Percentiles rank a stretch among this genome's conserved stretches.
Evolutionary conservation across 2,888 invertebrate species (phyloP).

Genomic region (Eilema sororculum): DNA sequence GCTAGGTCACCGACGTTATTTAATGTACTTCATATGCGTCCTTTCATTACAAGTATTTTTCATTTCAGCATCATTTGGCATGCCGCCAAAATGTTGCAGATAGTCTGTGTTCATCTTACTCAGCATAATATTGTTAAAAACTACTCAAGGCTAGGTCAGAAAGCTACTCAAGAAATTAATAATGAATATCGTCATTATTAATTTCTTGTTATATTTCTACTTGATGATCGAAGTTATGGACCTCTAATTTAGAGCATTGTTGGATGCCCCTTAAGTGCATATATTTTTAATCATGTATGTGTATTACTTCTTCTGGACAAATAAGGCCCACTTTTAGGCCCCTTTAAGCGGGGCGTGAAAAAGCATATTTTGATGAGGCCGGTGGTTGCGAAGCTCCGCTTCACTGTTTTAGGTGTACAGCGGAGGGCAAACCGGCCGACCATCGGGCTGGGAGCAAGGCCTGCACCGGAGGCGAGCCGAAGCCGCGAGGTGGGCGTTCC

Average conservation of each 20-base stretch:
- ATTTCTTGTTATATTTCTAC: conserved; percentile 11
- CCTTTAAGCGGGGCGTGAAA: too few species aligned
- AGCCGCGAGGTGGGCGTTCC: too few species aligned
- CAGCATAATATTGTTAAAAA: conserved; percentile 42
- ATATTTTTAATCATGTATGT: too few species aligned
- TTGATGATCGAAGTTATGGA: background rate
- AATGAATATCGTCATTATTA: conserved; percentile 26
- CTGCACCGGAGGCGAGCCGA: too few species aligned
- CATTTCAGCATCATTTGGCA: conserved; percentile 49
- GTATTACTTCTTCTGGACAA: too few species aligned
- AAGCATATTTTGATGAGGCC: too few species aligned
- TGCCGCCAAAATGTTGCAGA: conserved; percentile 42
- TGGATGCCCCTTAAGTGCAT: background rate
- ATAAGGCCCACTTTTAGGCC: too few species aligned
- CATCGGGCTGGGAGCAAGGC: too few species aligned
- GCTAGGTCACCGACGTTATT: conserved; percentile 26
- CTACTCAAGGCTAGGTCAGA: conserved; percentile 25
- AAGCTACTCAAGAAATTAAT: too few species aligned
- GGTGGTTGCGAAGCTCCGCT: too few species aligned
- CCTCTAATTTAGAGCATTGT: background rate
- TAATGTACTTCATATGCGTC: conserved; percentile 32
- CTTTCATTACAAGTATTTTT: conserved; percentile 41
- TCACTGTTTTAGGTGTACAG: too few species aligned
- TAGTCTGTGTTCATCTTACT: conserved; percentile 43
- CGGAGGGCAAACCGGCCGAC: too few species aligned